Conservation (phyloP, 2,797 vertebrate genomes). For the Lacerta bilineata region DNA sequence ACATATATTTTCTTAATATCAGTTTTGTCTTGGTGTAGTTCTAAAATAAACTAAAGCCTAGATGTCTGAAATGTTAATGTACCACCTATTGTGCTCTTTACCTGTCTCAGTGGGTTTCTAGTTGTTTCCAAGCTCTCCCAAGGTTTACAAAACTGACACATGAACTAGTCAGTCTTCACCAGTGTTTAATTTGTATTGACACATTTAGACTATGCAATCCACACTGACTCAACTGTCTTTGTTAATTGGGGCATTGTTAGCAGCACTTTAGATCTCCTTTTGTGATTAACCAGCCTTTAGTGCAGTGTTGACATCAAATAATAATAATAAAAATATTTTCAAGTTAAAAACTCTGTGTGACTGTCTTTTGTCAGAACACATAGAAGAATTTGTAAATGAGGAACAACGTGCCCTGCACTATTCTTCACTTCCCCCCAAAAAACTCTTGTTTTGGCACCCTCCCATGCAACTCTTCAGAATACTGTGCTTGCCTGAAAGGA, state of each 20-base stretch:
- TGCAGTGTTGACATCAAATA: constrained; percentile 48
- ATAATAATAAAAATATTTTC: constrained; percentile 34
- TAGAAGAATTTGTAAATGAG: not conserved
- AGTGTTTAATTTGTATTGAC: not conserved
- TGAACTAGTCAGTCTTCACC: not conserved
- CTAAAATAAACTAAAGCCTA: not conserved
- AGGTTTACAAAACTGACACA: constrained; percentile 18
- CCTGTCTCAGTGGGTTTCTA: not conserved
- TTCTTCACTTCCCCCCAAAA: not conserved
- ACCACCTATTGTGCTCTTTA: not conserved
- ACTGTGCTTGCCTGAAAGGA: not conserved
- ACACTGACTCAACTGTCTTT: not conserved
- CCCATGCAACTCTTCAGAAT: not conserved
- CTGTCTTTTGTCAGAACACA: not conserved
- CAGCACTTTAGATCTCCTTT: constrained; percentile 26
- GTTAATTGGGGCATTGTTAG: not conserved
- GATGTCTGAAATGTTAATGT: not conserved
- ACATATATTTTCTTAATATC: not conserved
- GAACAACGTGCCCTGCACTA: not conserved
- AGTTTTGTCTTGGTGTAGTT: not conserved
- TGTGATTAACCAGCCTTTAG: constrained; percentile 24
- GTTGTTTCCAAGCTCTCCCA: not conserved
- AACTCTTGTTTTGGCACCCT: not conserved
- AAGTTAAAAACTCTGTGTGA: constrained; percentile 43
- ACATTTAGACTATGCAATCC: constrained; percentile 5